A percentile compares a stretch with the other conserved stretches of the same genome.
Conservation (phyloP, 2,113 vertebrate species). For the Poeciliopsis turrubarensis region DNA sequence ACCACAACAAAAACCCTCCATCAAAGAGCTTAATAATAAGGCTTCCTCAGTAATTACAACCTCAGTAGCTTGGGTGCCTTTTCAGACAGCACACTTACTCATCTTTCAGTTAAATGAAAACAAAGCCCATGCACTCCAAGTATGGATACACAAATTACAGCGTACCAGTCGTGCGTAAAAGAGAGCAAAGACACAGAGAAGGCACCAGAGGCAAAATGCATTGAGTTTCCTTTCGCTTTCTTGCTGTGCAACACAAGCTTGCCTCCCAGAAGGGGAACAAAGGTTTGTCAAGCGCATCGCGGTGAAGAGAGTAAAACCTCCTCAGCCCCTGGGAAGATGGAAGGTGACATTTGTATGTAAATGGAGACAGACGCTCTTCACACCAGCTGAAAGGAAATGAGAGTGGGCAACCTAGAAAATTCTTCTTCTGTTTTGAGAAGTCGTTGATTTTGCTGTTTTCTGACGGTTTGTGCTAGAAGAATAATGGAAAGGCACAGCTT, state of each 20-base stretch:
- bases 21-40: constrained; percentile 37
- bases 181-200: constrained; percentile 49
- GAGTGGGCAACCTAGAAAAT: constrained; percentile 29
- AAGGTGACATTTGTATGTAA: constrained; percentile 76
- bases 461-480: constrained; percentile 16
- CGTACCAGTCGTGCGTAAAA: constrained; percentile 49
- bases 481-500: constrained; percentile 12
- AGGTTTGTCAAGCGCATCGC: constrained; percentile 69
- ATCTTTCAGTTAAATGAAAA: constrained; percentile 56
- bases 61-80: constrained; percentile 30
- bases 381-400: constrained; percentile 56
- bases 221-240: constrained; percentile 63
- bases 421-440: constrained; percentile 16
- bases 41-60: constrained; percentile 57
- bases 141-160: constrained; percentile 64
- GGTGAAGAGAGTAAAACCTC: constrained; percentile 58
- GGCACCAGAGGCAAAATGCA: constrained; percentile 62
- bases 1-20: constrained; percentile 17
- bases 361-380: constrained; percentile 54
- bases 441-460: constrained; percentile 32
- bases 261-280: constrained; percentile 62
- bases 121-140: constrained; percentile 49
- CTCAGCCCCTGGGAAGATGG: constrained; percentile 51
- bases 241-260: constrained; percentile 63
- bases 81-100: constrained; percentile 50